Evolutionary conservation across 2,797 vertebrate genomes (phyloP).

Genomic region (Semotilus atromaculatus): DNA sequence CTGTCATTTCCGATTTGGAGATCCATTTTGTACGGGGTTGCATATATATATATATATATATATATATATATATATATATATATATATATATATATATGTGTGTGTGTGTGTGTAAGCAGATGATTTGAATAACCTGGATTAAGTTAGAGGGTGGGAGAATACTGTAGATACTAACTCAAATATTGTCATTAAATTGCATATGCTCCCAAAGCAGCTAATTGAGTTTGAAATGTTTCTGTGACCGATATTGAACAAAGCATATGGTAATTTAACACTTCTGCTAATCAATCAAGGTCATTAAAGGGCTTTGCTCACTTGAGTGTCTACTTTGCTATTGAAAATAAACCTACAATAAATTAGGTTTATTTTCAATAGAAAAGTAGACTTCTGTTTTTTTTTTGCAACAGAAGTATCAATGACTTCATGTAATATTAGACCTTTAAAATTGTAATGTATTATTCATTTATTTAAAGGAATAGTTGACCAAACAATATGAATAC

Average conservation of each 20-base stretch:
- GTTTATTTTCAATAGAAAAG: no score
- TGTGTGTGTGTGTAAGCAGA: constrained; percentile 54
- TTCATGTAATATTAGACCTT: background rate
- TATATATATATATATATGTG: constrained; percentile 13
- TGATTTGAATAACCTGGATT: constrained; percentile 69
- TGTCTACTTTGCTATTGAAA: background rate
- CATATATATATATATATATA: constrained; percentile 59
- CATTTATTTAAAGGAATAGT: background rate
- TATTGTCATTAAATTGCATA: constrained; percentile 19
- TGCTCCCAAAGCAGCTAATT: constrained; percentile 56
- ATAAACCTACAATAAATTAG: no score
- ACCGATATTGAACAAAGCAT: constrained; percentile 19
- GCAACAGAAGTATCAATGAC: background rate
- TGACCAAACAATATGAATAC: background rate
- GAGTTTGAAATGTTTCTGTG: constrained; percentile 48
- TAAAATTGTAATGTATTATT: background rate
- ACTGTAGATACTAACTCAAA: constrained; percentile 3
- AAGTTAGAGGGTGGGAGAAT: background rate
- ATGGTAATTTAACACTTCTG: constrained; percentile 15
- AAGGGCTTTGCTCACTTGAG: background rate
- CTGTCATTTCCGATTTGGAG: constrained; percentile 82
- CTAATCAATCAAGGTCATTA: constrained; percentile 18
- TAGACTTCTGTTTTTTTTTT: no score
- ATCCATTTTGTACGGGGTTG: constrained; percentile 64
- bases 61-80: background rate